Evolutionary conservation across 2,888 invertebrate species (phyloP), one percentile per base, ranked within the genome.

Genomic region (Aspidiotus destructor): DNA sequence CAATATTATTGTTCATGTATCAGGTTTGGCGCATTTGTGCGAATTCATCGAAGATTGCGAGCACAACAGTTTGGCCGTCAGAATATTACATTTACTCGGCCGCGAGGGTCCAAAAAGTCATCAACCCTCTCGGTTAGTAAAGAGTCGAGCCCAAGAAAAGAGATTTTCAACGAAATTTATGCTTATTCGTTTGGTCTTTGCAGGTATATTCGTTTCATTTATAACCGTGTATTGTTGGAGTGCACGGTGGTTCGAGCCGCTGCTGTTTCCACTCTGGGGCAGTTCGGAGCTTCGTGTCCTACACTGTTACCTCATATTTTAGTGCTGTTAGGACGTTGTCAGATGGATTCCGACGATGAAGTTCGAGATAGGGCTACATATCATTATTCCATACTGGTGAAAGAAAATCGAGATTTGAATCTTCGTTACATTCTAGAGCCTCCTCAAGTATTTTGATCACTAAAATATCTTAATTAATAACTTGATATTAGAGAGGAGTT

Each of bases 11-110:
- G 52, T 15, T 52, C 13, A n/a, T 52, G 5, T 64, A 70, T 55
- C 60, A 81, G 83, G 84, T 13, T 78, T 99, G 13, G 93, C 96
- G 0, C 97, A 99, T 79, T 82, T 99, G 5, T 99, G 99, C 76
- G 99, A 99, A 78, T 99, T 99, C 75, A 99, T 99, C 73, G 99
- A 99, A 76, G 99, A 99, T 78, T 99, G 99, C 76, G 99, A 99
- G 75, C 98, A 99, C 77, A 90, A 92, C 0, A 92, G 92, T 69
- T 82, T 99, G 73, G 97, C 98, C 5, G 98, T 98, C 0, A 84
- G 95, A 41, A 98, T 99, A 73, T 81, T 99, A 54, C 95, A 99
- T 81, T 81, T 99, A 68, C 80, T 99, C 0, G 99, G 99, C 0
- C 88, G 92, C 71, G 99, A 99, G 79, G 99, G 98, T 0, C 98